Base-by-base conservation (phyloP, 2,888 invertebrate genomes). In the Coecobrya sp. region DNA sequence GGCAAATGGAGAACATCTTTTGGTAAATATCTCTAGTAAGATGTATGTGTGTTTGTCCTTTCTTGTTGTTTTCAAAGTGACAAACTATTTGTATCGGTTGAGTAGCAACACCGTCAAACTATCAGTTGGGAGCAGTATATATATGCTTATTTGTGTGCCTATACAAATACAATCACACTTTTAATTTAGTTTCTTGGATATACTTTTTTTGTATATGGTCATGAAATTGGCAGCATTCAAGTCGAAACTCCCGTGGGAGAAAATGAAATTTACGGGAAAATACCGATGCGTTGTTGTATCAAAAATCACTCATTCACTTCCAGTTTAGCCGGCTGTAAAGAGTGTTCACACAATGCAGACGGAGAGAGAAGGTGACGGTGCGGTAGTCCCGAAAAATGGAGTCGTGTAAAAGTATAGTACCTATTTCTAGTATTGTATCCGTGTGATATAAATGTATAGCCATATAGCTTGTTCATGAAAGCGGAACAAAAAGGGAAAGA, bases 221-320 rank as follows among this genome's bases (percentile, higher is more conserved):
- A 42, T 19, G 25, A n/a, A 22, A 45, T 52, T 55, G 81, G 55
- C 52, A 30, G 81, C 55, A 55, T 55, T 27, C 55, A 55, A 81
- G 81, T 55, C n/a, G 55, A 30, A 52, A 22, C 22, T 79, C 79
- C 25, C 79, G 19, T 52, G 79, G 76, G 76, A 73, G 42, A 42
- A 76, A 76, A 30, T 19, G 36, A 59, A 59, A 59, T 59, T 59
- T 59, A 59, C 11, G 13, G 59, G 59, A 27, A 65, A 65, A 25
- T 65, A 5, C 27, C 65, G 27, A 27, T 27, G 65, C 65, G 65
- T 3, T 19, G 0, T 10, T 65, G 65, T 65, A 65, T 27, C 25
- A 30, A 81, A 52, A 81, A 55, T 27, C 65, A 11, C 19, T 65
- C 55, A 25, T 81, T 81, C 55, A 13, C 22, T 81, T 25, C 30